phyloP scores from a whole-genome alignment of 2,888 invertebrate species.

The Lepeophtheirus nordmannii region DNA sequence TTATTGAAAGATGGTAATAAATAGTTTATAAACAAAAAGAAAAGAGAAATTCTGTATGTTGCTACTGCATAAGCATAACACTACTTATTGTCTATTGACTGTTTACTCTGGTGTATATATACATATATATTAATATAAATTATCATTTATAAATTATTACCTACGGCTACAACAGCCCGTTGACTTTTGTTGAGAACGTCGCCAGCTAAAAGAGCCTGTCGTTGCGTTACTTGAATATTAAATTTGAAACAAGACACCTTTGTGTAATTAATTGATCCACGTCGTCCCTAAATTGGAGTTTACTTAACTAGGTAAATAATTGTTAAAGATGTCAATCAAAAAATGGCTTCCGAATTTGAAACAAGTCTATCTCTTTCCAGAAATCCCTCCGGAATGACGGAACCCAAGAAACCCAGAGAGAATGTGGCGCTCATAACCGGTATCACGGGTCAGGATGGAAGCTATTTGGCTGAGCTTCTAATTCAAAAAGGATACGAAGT shows the following conservation, averaged over 20 bases:
- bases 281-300: neutral
- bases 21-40: no score
- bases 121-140: no score
- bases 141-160: no score
- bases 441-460: slow-evolving; percentile 95
- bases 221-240: no score
- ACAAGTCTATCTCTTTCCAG: neutral
- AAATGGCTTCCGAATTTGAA: slow-evolving; percentile 2
- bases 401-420: neutral
- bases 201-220: no score
- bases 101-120: no score
- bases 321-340: neutral
- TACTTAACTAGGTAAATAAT: neutral
- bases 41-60: no score
- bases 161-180: no score
- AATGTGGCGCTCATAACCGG: slow-evolving; percentile 86
- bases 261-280: neutral
- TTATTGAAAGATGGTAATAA: no score
- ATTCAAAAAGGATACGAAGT: slow-evolving; percentile 75
- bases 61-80: no score
- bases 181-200: no score
- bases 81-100: no score
- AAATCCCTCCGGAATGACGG: neutral
- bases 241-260: neutral
- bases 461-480: slow-evolving; percentile 85